Evolutionary conservation across 2,797 vertebrate genomes (phyloP), one percentile per base, ranked within the genome.

Genomic region (Picus viridis): DNA sequence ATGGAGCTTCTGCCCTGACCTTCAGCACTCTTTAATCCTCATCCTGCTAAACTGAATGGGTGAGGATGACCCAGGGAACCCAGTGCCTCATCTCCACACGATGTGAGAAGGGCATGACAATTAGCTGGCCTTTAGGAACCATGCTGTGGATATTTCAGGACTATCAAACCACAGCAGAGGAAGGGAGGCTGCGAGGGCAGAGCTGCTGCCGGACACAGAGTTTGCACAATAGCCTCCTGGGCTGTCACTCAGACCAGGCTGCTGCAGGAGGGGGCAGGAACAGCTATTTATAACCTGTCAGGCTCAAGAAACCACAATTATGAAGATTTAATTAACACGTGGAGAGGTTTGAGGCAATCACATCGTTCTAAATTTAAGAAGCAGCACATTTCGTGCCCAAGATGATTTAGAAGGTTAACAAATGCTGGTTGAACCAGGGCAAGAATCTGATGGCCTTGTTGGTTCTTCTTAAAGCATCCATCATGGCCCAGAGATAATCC

Each of bases 281-380:
- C 45, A 89, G 74, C 93, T 95, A 95, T 95, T 94, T 95, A 95
- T 93, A 96, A 93, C 78, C 93, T 92, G 94, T 75, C 90, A 90
- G 86, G 94, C 95, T 94, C 86, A 80, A 93, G 91, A 92, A 96
- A 95, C 81, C 91, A 93, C 95, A 96, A 92, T 96, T 94, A 94
- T 82, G 83, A 94, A 93, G 90, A 96, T 96, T 96, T 96, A 96
- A 96, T 95, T 96, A 96, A 96, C 94, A 95, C 95, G 74, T 43
- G 81, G 92, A 95, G 92, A 94, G 81, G 93, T 84, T 96, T 93
- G 72, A 88, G 91, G 95, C 96, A 95, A 92, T 96, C 94, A 90
- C 75, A 83, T 88, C 26, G 2, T 90, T 95, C 95, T 95, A 90
- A 84, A 92, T 94, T 93, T 92, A 82, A 96, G 92, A 36, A 92